Base-by-base conservation (phyloP, 2,797 vertebrate species). In the Gymnothorax reevesii region DNA sequence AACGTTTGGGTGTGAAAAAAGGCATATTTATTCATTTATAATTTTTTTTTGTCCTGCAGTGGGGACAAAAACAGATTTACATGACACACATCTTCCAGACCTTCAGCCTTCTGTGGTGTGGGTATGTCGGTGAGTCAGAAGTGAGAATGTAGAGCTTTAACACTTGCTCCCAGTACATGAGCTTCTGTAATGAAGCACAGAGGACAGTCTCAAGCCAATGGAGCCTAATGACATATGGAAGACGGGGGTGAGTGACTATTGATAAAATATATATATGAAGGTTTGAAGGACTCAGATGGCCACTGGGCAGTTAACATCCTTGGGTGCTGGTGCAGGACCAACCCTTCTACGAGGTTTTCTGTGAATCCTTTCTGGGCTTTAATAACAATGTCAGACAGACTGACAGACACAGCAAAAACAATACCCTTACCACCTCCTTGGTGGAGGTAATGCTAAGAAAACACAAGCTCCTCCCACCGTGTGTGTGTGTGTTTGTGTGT, bases 101-200 rank as follows among this genome's bases (percentile, higher is more conserved):
- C 96, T 96, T 95, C 95, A 95, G 96, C 89, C 96, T 96, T 95
- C 95, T 95, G 96, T 96, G 96, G 95, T 95, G 97, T 97, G 97
- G 95, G 97, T 97, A 97, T 96, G 97, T 95, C 90, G 94, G 95
- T 98, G 97, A 98, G 95, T 98, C 97, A 98, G 95, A 97, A 95
- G 97, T 98, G 98, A 97, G 97, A 99, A 98, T 96, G 95, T 98
- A 94, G 95, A 98, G 96, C 98, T 98, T 99, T 98, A 98, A 97
- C 97, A 98, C 98, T 97, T 97, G 91, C 95, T 94, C 93, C 92
- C 82, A 89, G 93, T 93, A 97, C 95, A 95, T 96, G 97, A 95
- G 93, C 94, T 54, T 80, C 96, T 95, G 95, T 95, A 93, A 95
- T 95, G 95, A 95, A 93, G 96, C 92, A 91, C 88, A 90, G 91